These are phyloP conservation scores for Antennarius striatus DNA, from an alignment of 2,113 vertebrate genomes.

Conservation along the genomic window DNA sequence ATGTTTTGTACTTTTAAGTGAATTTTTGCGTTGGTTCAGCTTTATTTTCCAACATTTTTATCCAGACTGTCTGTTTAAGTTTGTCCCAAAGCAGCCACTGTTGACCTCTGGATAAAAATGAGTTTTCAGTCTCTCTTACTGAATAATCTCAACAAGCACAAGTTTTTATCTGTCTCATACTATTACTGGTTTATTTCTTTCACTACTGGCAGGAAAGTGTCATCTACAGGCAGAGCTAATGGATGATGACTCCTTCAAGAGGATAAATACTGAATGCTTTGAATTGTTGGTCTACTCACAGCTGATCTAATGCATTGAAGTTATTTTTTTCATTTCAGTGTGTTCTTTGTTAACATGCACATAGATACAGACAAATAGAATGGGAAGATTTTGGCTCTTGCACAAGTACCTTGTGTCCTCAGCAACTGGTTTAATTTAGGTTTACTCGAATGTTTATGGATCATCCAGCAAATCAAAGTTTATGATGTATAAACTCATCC, in stretches of 20 bases:
- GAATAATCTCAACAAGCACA: conserved; percentile 20
- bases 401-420: conserved; percentile 12
- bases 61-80: conserved; percentile 36
- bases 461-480: conserved; percentile 3
- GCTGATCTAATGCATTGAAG: conserved; percentile 14
- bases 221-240: conserved; percentile 18
- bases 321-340: too few species aligned
- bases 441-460: conserved; percentile 7
- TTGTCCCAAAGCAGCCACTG: conserved; percentile 20
- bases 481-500: conserved; percentile 1
- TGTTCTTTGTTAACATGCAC: neutral
- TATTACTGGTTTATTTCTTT: conserved; percentile 24
- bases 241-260: conserved; percentile 31
- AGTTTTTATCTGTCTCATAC: conserved; percentile 5
- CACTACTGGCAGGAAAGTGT: conserved; percentile 16
- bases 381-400: neutral
- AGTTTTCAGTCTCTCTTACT: conserved; percentile 20
- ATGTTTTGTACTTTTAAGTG: conserved; percentile 24
- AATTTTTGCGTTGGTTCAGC: conserved; percentile 25
- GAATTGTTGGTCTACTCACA: conserved; percentile 8
- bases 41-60: conserved; percentile 30
- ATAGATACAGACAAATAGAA: conserved; percentile 3
- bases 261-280: conserved; percentile 8
- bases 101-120: conserved; percentile 16
- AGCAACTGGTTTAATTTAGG: conserved; percentile 12